These are phyloP conservation scores for Gymnothorax reevesii DNA, from an alignment of 2,797 vertebrate species.

Conservation along the genomic window DNA sequence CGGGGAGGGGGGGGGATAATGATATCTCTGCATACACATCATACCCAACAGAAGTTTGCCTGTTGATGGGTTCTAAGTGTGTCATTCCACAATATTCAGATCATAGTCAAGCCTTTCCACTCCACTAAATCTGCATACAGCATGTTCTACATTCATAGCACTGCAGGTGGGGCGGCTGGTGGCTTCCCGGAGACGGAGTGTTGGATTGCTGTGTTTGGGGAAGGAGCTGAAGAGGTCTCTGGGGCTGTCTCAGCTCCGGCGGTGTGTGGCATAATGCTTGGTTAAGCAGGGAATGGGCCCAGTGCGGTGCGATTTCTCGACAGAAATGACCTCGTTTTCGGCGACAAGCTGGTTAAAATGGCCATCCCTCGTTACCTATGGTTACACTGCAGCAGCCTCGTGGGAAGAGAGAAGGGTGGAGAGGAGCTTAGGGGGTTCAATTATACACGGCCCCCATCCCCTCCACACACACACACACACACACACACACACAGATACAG, in stretches of 20 bases:
- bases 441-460: conserved; percentile 2
- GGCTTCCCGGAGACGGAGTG: no score
- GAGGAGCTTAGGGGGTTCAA: neutral
- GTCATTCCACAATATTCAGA: no score
- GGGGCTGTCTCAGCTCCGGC: no score
- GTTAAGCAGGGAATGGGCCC: neutral
- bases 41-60: no score
- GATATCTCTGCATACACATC: no score
- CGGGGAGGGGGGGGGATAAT: no score
- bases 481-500: neutral
- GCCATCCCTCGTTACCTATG: neutral
- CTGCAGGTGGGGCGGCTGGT: no score
- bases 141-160: no score
- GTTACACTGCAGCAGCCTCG: neutral
- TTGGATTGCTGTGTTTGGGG: neutral
- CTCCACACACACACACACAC: no score
- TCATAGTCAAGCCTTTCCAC: no score
- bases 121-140: no score
- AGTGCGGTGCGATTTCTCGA: conserved; percentile 18
- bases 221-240: neutral
- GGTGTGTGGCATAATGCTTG: neutral
- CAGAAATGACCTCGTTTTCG: conserved; percentile 31
- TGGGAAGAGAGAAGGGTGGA: neutral
- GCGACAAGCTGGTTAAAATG: neutral
- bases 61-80: no score